Evolutionary conservation across 2,113 vertebrate species (phyloP), one percentile per base, ranked within the genome.

Genomic region (Propithecus coquereli): DNA sequence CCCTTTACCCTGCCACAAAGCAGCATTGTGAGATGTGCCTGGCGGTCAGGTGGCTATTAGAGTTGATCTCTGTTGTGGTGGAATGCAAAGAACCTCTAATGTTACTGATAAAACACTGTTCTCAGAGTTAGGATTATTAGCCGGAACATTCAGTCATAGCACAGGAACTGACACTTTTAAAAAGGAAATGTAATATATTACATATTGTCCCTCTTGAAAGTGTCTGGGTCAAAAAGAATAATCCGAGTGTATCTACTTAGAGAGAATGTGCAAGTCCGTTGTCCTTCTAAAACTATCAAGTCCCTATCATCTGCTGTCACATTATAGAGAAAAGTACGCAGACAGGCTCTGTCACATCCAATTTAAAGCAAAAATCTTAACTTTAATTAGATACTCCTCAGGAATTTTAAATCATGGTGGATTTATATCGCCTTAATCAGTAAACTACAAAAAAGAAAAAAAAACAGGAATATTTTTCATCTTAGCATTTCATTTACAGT

Each of bases 401-500:
- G 54, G 43, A 89, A 79, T 88, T 27, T 50, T 76, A 77, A 89
- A 63, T 91, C n/a, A 73, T 37, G 25, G 37, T 91, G 34, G 40
- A 50, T 86, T 83, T 70, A 32, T n/a, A 59, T 40, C 92, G 47
- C 12, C 16, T 95, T 93, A 71, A 85, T 66, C 59, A 52, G 37
- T 76, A 88, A 97, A 71, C 71, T 65, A 87, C 37, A 86, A 96
- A 54, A 83, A 66, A 76, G 76, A 84, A 8, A 84, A 54, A 66
- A 66, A 94, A 91, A 37, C 2, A 59, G 32, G 12, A 16, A 30
- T 30, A 40, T 54, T 90, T 77, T 96, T 96, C n/a, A 91, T 82
- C 96, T 95, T 50, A 77, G 27, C 50, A 93, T 57, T 92, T 87
- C 71, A 91, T 82, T 73, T 94, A 37, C 70, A 30, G 79, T 10